phyloP scores from a whole-genome alignment of 2,888 invertebrate genomes.

The Diplazon laetatorius region DNA sequence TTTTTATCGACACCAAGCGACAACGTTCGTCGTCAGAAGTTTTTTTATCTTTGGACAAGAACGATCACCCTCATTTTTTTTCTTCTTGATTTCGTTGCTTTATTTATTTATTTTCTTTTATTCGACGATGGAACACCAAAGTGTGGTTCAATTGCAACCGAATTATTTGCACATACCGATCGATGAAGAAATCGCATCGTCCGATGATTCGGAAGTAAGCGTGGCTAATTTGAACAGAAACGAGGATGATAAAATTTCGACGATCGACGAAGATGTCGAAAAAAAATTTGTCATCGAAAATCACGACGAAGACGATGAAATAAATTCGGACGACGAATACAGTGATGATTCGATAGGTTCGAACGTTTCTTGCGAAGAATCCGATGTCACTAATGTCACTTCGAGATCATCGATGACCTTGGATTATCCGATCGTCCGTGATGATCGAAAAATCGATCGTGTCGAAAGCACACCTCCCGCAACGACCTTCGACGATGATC shows the following conservation, averaged over 20 bases:
- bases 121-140: conserved; percentile 39
- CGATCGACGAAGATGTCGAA: conserved; percentile 21
- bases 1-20: conserved; percentile 4
- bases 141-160: conserved; percentile 21
- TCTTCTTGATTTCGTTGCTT: too few species aligned
- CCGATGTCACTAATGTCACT: conserved; percentile 70
- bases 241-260: conserved; percentile 59
- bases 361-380: conserved; percentile 70
- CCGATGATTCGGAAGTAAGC: conserved; percentile 61
- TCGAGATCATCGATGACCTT: conserved; percentile 64
- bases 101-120: background rate
- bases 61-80: too few species aligned
- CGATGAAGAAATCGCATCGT: conserved; percentile 47
- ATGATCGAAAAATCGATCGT: conserved; percentile 3
- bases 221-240: conserved; percentile 53
- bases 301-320: conserved; percentile 71
- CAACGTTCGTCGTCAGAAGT: background rate
- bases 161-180: conserved; percentile 7
- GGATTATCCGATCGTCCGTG: conserved; percentile 26
- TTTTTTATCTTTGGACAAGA: too few species aligned
- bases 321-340: conserved; percentile 73
- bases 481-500: conserved; percentile 16
- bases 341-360: conserved; percentile 74
- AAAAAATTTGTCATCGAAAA: conserved; percentile 59
- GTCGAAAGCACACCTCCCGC: conserved; percentile 1